phyloP scores from a whole-genome alignment of 2,797 vertebrate species.

The Heliangelus exortis region DNA sequence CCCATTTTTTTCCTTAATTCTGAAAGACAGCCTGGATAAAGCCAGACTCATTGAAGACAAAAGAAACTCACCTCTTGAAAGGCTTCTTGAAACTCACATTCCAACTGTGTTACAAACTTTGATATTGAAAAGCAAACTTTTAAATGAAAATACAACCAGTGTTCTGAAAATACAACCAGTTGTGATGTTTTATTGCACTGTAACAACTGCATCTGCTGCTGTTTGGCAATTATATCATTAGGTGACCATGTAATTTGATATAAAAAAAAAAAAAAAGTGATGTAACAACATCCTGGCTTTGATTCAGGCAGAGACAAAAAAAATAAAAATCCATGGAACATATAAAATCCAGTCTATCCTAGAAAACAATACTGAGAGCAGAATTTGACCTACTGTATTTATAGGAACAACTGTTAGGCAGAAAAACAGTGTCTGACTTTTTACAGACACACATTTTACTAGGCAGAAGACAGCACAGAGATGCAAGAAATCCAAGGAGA shows the following conservation, averaged over 20 bases:
- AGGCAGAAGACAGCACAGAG: neutral
- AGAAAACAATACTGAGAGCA: neutral
- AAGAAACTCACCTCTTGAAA: too few relatives aligned
- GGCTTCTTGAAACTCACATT: neutral
- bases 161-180: too few relatives aligned
- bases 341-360: neutral
- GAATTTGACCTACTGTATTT: neutral
- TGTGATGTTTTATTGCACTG: slow-evolving; percentile 41
- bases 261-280: slow-evolving; percentile 43
- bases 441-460: neutral
- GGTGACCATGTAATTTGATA: slow-evolving; percentile 7
- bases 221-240: slow-evolving; percentile 29
- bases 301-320: neutral
- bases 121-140: neutral
- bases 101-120: neutral
- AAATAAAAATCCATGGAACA: neutral
- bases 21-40: neutral
- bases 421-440: neutral
- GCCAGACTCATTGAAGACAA: neutral
- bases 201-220: slow-evolving; percentile 37
- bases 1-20: neutral
- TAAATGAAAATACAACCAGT: slow-evolving; percentile 2
- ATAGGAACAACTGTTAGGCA: neutral
- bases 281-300: neutral
- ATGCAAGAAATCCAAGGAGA: neutral